Conservation (phyloP, 2,888 invertebrate genomes). For the Cheilosia grossa region DNA sequence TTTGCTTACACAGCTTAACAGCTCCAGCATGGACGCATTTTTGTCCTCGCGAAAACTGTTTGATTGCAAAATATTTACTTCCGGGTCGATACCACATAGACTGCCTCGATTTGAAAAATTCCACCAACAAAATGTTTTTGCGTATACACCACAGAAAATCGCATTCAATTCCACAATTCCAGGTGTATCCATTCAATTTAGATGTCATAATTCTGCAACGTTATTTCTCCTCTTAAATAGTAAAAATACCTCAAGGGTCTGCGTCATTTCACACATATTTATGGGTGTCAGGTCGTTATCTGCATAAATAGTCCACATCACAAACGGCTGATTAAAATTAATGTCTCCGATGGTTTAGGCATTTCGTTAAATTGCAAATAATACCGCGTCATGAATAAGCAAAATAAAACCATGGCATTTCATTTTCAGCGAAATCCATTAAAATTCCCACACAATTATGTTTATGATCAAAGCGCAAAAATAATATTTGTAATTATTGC, state of each 20-base stretch:
- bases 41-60: too few relatives aligned
- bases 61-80: too few relatives aligned
- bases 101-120: too few relatives aligned
- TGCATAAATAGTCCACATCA: slow-evolving; percentile 3
- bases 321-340: slow-evolving; percentile 43
- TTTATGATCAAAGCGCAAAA: slow-evolving; percentile 53
- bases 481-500: slow-evolving; percentile 47
- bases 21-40: too few relatives aligned
- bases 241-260: background rate
- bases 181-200: too few relatives aligned
- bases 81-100: too few relatives aligned
- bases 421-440: slow-evolving; percentile 25
- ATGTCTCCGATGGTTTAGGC: slow-evolving; percentile 15
- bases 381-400: slow-evolving; percentile 38
- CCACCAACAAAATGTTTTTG: too few relatives aligned
- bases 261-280: background rate
- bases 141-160: too few relatives aligned
- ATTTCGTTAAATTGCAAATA: slow-evolving; percentile 2
- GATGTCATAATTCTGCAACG: too few relatives aligned
- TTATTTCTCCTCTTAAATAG: background rate
- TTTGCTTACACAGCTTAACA: too few relatives aligned
- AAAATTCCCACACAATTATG: slow-evolving; percentile 48
- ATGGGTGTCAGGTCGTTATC: slow-evolving; percentile 7
- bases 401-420: background rate
- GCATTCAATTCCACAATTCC: too few relatives aligned